Base-by-base conservation (phyloP, 2,888 invertebrate genomes). In the Ophioninae sp. region DNA sequence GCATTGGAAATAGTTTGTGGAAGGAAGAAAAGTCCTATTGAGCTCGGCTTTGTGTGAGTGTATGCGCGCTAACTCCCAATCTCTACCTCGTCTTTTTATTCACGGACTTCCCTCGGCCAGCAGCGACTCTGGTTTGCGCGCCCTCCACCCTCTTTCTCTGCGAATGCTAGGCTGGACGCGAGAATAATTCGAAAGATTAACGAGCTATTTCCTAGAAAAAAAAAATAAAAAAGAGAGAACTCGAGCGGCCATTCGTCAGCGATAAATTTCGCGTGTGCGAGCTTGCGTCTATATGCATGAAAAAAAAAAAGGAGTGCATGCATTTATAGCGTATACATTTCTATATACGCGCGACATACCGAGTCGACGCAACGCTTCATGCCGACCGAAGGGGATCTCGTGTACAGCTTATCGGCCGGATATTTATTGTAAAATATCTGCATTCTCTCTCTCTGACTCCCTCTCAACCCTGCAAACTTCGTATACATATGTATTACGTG, bases 181-280 rank as follows among this genome's bases (percentile, higher is more conserved):
- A 89, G 89, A 90, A 89, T 90, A 90, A 90, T 89, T 90, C 90
- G 88, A 88, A 90, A 90, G 90, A 90, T 90, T 90, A 90, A 90
- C 90, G 90, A 90, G 90, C 89, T 89, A 88, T 90, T 90, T 90
- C 88, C 89, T 87, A 86, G 88, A 63, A 78, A 79, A 81, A 82
- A 76, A 68, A 86, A 87, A 63, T 75, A 79, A 81, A 82, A 76
- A 68, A 81, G 51, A 68, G 88, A 87, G 89, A 90, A 88, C 88
- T 89, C 89, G 87, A 88, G 87, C 88, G 88, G 86, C 90, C 89
- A 91, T 90, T 90, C 91, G 90, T 90, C 91, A 89, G 85, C 88
- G 87, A 89, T 91, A 91, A 90, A 90, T 90, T 91, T 89, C 84
- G 85, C 90, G 85, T 88, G 88, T 87, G 77, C 84, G 81, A 88